phyloP scores from a whole-genome alignment of 2,888 invertebrate genomes.

The Lithosia quadra region DNA sequence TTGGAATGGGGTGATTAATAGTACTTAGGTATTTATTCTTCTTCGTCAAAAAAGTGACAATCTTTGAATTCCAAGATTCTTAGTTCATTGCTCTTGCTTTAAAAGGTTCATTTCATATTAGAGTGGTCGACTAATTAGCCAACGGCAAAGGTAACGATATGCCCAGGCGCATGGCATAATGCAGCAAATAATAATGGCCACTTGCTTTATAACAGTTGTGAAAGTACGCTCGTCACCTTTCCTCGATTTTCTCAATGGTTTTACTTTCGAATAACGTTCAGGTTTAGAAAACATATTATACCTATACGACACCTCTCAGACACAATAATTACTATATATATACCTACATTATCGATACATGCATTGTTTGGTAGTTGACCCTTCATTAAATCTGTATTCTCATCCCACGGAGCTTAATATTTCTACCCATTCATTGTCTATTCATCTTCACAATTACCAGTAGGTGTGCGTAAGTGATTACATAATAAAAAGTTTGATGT shows the following conservation, averaged over 20 bases:
- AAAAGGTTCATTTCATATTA: background rate
- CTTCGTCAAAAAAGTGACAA: background rate
- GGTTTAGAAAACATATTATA: constrained; percentile 21
- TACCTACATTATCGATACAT: constrained; percentile 8
- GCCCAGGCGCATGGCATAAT: constrained; percentile 28
- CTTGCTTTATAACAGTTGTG: constrained; percentile 42
- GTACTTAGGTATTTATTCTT: no score
- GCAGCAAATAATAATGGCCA: constrained; percentile 26
- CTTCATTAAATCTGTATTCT: background rate
- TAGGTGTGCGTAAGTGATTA: constrained; percentile 1
- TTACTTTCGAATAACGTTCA: constrained; percentile 46
- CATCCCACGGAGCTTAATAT: constrained; percentile 2
- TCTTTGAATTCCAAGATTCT: background rate
- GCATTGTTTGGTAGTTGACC: background rate
- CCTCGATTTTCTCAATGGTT: constrained; percentile 45
- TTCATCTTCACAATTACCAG: constrained; percentile 25
- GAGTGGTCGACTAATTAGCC: background rate
- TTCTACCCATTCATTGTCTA: constrained; percentile 25
- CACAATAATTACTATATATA: constrained; percentile 10
- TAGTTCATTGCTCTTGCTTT: background rate
- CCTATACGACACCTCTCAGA: background rate
- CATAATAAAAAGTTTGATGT: constrained; percentile 20
- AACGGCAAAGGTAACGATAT: background rate
- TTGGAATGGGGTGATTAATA: no score
- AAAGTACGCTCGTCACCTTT: constrained; percentile 47